These are phyloP conservation scores for Camelus bactrianus DNA, from an alignment of 2,113 vertebrate species.

Conservation along the genomic window DNA sequence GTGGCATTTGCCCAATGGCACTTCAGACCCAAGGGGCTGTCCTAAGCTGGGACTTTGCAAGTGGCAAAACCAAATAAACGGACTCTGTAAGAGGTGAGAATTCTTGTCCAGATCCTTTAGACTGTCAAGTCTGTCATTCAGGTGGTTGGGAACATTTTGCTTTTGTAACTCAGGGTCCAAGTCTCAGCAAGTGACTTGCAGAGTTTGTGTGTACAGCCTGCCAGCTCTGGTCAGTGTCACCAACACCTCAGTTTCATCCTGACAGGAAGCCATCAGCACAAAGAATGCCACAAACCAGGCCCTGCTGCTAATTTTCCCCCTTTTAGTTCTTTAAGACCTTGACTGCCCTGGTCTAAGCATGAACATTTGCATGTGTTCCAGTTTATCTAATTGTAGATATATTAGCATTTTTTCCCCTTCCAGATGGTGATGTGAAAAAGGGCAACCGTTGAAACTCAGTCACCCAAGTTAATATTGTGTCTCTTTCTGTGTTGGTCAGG, in stretches of 20 bases:
- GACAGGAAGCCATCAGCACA: constrained; percentile 69
- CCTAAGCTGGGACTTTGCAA: constrained; percentile 28
- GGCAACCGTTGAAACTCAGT: constrained; percentile 59
- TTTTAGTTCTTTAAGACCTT: constrained; percentile 47
- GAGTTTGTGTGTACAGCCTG: neutral
- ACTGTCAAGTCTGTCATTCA: constrained; percentile 55
- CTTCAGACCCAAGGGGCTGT: neutral
- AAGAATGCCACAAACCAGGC: constrained; percentile 59
- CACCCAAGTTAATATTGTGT: constrained; percentile 55
- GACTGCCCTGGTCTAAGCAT: constrained; percentile 39
- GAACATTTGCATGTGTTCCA: constrained; percentile 70
- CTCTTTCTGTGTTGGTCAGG: constrained; percentile 58
- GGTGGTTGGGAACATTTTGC: constrained; percentile 30
- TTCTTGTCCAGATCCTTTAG: constrained; percentile 48
- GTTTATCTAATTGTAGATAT: constrained; percentile 65
- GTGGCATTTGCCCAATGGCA: neutral
- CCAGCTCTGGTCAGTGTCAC: constrained; percentile 74
- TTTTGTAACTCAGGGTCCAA: constrained; percentile 20
- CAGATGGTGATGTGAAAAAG: constrained; percentile 74
- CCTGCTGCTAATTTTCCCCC: constrained; percentile 34
- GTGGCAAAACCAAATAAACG: constrained; percentile 68
- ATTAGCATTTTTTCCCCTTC: constrained; percentile 60
- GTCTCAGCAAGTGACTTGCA: constrained; percentile 59
- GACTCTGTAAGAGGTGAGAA: constrained; percentile 59
- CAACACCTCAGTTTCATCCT: constrained; percentile 68